phyloP scores from a whole-genome alignment of 2,888 invertebrate genomes.

The Caenorhabditis sp. region DNA sequence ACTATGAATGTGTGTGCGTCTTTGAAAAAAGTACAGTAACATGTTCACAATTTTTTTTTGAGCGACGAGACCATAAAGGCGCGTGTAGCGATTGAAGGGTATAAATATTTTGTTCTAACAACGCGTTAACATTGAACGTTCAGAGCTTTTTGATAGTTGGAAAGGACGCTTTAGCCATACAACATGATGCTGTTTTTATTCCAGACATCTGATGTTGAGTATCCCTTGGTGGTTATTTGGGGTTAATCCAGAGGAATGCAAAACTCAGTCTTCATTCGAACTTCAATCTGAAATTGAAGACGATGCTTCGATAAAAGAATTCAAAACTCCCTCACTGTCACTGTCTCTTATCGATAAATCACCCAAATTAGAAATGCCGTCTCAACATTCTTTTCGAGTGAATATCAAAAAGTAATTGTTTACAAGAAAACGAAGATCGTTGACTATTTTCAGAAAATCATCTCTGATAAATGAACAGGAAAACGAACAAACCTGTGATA shows the following conservation, averaged over 20 bases:
- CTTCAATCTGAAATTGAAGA: too few relatives aligned
- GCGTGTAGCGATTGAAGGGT: too few relatives aligned
- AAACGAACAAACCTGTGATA: neutral
- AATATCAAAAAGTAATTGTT: neutral
- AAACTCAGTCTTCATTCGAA: too few relatives aligned
- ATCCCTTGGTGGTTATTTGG: neutral
- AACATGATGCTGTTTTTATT: too few relatives aligned
- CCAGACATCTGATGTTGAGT: neutral
- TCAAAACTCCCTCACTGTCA: neutral
- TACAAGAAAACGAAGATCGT: neutral
- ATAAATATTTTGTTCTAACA: too few relatives aligned
- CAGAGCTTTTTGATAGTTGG: too few relatives aligned
- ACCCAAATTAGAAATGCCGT: neutral
- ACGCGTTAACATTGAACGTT: too few relatives aligned
- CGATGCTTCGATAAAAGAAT: neutral
- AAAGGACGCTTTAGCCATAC: too few relatives aligned
- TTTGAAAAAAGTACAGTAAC: too few relatives aligned
- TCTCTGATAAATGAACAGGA: neutral
- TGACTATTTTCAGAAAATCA: neutral
- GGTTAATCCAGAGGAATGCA: neutral
- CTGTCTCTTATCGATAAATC: neutral
- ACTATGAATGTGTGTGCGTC: too few relatives aligned
- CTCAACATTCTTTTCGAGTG: neutral
- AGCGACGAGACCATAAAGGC: too few relatives aligned
- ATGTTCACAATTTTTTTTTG: too few relatives aligned